Base-by-base conservation (phyloP, 2,888 invertebrate genomes). In the Arenicola marina region DNA sequence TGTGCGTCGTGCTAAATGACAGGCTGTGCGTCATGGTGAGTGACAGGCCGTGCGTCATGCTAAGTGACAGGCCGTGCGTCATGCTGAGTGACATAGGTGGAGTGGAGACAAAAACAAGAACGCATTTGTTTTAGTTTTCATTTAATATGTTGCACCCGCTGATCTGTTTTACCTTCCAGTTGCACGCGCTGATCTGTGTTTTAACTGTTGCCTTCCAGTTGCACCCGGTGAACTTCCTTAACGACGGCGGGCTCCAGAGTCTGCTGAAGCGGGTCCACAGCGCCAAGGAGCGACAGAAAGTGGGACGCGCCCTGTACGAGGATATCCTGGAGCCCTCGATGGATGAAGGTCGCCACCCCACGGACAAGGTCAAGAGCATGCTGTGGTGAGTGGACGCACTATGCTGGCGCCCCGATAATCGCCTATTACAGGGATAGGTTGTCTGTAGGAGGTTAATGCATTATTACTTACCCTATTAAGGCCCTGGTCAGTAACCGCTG, bases 261-360 rank as follows among this genome's bases (percentile, higher is more conserved):
- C 28, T 68, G 28, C 63, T 70, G 48, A 55, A 62, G 21, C n/a
- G 57, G 4, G 29, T 70, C 2, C 65, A 70, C 46, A 58, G 62
- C 18, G 61, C 65, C 33, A 70, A 70, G 51, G 32, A 65, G 45
- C 53, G 29, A 26, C 43, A 61, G 4, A 7, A 65, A 24, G 53
- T 57, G 15, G 70, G 68, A 3, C 43, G 32, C 4, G 53, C 55
- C 18, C 60, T 70, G n/a, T 70, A 53, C 48, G 60, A 64, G 31
- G 32, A 57, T 0, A 51, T 57, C 29, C 38, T 70, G 2, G 65
- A 62, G 33, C 59, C 62, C 4, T 26, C 51, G 15, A 4, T 70
- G 1, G 56, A 46, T 33, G 21, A 28, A 21, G 48, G 57, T 34
- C 26, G 38, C 24, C 28, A 56, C 28, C 28, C 66, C 15, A 56